phyloP scores from a whole-genome alignment of 1,140 invertebrate species.

The Drosophila ercepeae region DNA sequence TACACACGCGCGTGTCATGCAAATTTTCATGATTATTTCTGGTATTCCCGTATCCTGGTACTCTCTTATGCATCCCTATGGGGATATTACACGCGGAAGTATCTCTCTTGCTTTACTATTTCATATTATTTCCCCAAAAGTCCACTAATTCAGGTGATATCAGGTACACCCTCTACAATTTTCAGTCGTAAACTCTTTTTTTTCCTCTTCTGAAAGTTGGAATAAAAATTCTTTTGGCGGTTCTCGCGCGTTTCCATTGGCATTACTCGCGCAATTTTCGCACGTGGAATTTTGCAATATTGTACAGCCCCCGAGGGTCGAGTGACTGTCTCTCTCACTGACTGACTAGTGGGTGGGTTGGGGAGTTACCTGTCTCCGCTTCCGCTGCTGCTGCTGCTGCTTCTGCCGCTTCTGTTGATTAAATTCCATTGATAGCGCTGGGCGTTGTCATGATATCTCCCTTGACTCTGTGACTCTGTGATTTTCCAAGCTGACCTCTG shows the following conservation, averaged over 20 bases:
- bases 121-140: not conserved
- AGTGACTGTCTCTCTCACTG: constrained; percentile 6
- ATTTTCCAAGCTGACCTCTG: constrained; percentile 73
- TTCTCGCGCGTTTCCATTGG: constrained; percentile 57
- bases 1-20: too few relatives aligned
- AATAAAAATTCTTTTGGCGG: constrained; percentile 70
- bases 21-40: constrained; percentile 30
- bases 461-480: constrained; percentile 45
- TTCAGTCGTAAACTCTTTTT: constrained; percentile 14
- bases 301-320: constrained; percentile 35
- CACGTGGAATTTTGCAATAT: constrained; percentile 80
- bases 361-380: too few relatives aligned
- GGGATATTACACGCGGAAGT: not conserved
- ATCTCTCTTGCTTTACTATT: not conserved
- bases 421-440: constrained; percentile 73
- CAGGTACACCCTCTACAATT: not conserved
- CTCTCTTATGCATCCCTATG: not conserved
- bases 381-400: constrained; percentile 12
- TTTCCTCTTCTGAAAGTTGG: not conserved
- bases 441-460: constrained; percentile 52
- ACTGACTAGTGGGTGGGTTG: constrained; percentile 3
- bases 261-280: constrained; percentile 78
- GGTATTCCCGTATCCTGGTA: too few relatives aligned
- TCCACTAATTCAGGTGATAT: constrained; percentile 2
- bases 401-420: constrained; percentile 58